These are phyloP conservation scores for Alcis repandata DNA, from an alignment of 2,888 invertebrate genomes.

Conservation along the genomic window DNA sequence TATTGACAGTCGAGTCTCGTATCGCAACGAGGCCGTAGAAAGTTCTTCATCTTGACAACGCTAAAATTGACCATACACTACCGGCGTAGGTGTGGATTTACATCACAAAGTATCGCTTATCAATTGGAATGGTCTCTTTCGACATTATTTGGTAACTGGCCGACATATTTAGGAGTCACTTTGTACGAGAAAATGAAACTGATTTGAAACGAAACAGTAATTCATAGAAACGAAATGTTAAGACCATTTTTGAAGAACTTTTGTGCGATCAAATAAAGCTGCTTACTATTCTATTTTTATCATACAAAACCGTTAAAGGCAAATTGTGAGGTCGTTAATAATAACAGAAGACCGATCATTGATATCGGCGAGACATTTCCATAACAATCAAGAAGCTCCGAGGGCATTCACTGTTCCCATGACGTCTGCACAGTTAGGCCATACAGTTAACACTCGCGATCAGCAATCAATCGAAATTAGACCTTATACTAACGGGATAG, in stretches of 20 bases:
- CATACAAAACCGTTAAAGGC: not conserved
- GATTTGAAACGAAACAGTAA: not conserved
- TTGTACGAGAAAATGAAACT: conserved; percentile 15
- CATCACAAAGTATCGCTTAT: conserved; percentile 69
- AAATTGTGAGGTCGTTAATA: conserved; percentile 30
- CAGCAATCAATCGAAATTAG: conserved; percentile 50
- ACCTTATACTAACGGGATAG: conserved; percentile 51
- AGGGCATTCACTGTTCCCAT: conserved; percentile 69
- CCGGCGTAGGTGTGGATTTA: conserved; percentile 69
- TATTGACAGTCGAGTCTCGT: conserved; percentile 70
- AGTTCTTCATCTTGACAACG: conserved; percentile 76
- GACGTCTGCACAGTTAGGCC: conserved; percentile 72
- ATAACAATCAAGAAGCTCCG: conserved; percentile 53
- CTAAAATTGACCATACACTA: conserved; percentile 74
- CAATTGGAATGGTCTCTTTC: conserved; percentile 61
- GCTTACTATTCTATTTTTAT: not conserved
- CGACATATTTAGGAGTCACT: conserved; percentile 35
- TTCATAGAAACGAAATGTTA: not conserved
- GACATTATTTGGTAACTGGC: conserved; percentile 54
- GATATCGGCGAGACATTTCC: conserved; percentile 31
- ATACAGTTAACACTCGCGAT: conserved; percentile 43
- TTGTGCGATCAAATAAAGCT: not conserved
- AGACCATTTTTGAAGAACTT: not conserved
- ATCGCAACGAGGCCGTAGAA: conserved; percentile 75
- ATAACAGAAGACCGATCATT: conserved; percentile 42